Evolutionary conservation across 2,888 invertebrate species (phyloP).

Genomic region (Ametastegia equiseti): DNA sequence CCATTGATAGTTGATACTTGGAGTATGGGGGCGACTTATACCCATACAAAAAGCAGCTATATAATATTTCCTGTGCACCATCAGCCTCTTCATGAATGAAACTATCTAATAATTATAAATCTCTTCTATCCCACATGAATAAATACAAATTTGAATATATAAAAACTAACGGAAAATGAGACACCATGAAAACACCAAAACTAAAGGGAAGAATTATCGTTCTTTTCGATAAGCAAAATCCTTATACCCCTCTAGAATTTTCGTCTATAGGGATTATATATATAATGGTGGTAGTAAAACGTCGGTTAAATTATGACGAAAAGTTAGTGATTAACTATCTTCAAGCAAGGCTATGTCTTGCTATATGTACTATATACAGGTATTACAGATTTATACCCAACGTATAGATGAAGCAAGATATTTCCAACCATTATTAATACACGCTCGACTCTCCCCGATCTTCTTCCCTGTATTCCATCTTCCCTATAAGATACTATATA

Average conservation of each 20-base stretch:
- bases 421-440: conserved; percentile 35
- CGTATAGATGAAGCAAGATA: conserved; percentile 31
- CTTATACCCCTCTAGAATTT: too few relatives aligned
- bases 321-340: conserved; percentile 37
- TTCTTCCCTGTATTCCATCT: conserved; percentile 29
- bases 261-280: too few relatives aligned
- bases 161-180: too few relatives aligned
- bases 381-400: conserved; percentile 16
- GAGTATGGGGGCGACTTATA: too few relatives aligned
- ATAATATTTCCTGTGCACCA: too few relatives aligned
- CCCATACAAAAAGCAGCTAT: too few relatives aligned
- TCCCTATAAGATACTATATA: neutral
- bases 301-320: conserved; percentile 14
- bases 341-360: neutral
- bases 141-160: too few relatives aligned
- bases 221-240: neutral
- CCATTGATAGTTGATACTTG: conserved; percentile 39
- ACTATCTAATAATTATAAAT: too few relatives aligned
- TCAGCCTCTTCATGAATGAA: too few relatives aligned
- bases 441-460: conserved; percentile 11
- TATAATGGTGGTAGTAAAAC: neutral
- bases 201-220: too few relatives aligned
- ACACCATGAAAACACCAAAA: too few relatives aligned
- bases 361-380: neutral
- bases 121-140: too few relatives aligned